These are phyloP conservation scores for Chromobotia macracanthus DNA, from an alignment of 2,797 vertebrate genomes.

Conservation along the genomic window DNA sequence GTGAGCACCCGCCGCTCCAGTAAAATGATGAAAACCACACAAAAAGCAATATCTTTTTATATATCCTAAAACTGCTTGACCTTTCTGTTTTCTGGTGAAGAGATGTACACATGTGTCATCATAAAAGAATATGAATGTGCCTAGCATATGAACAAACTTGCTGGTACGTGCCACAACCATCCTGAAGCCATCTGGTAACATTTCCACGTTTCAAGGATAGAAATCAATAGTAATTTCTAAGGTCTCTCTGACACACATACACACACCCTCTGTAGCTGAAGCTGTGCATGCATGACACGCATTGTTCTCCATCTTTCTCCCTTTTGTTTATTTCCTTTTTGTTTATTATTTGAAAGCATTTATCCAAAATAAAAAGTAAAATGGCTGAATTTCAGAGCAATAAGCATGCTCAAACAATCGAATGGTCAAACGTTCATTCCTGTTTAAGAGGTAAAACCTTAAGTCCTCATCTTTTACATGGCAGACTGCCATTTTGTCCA, in stretches of 20 bases:
- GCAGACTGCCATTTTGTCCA: too few species aligned
- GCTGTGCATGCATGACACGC: not conserved
- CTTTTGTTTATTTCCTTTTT: slow-evolving; percentile 38
- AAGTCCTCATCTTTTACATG: too few species aligned
- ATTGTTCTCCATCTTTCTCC: slow-evolving; percentile 43
- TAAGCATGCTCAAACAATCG: too few species aligned
- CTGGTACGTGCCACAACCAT: slow-evolving; percentile 85
- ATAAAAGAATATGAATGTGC: slow-evolving; percentile 10
- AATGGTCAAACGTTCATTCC: too few species aligned
- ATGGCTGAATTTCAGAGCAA: not conserved
- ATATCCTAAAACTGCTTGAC: too few species aligned
- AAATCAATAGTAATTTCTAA: slow-evolving; percentile 99
- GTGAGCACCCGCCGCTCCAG: too few species aligned
- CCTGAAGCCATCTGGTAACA: slow-evolving; percentile 93
- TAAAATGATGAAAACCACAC: too few species aligned
- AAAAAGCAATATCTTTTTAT: too few species aligned
- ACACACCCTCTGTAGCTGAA: slow-evolving; percentile 36
- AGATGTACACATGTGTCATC: not conserved
- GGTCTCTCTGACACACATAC: slow-evolving; percentile 77
- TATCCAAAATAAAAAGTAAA: slow-evolving; percentile 8
- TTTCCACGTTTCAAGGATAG: slow-evolving; percentile 93
- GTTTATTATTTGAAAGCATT: not conserved
- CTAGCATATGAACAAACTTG: slow-evolving; percentile 71
- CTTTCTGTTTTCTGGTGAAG: not conserved
- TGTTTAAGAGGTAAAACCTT: too few species aligned